These are phyloP conservation scores for Amblyjoppa proteus DNA, from an alignment of 2,888 invertebrate species.

Conservation along the genomic window DNA sequence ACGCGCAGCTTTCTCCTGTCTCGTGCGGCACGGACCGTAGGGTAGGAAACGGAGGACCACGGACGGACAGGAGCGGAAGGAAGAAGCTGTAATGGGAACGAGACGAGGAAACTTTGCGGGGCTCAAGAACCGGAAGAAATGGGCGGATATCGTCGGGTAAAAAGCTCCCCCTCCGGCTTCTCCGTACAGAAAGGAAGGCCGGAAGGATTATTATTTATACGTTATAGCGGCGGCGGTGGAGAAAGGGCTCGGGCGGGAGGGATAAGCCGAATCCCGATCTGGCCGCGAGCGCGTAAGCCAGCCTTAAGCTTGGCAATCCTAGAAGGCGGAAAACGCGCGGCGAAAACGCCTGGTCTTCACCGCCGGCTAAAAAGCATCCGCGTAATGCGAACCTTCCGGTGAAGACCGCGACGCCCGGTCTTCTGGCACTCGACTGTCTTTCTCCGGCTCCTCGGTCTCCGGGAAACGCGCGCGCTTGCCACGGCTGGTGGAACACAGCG, in stretches of 20 bases:
- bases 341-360: constrained; percentile 64
- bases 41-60: background rate
- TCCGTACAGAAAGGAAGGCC: constrained; percentile 11
- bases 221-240: constrained; percentile 15
- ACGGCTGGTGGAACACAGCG: background rate
- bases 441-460: constrained; percentile 12
- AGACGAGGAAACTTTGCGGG: constrained; percentile 34
- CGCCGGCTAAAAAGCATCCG: constrained; percentile 57
- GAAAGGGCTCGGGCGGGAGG: constrained; percentile 10
- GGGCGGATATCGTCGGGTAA: constrained; percentile 28
- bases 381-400: constrained; percentile 74
- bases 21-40: background rate
- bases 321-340: constrained; percentile 71
- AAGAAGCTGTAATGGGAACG: background rate
- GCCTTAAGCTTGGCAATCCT: constrained; percentile 73
- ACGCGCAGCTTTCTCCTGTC: background rate
- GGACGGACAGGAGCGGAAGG: background rate
- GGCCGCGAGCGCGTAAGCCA: constrained; percentile 65
- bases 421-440: constrained; percentile 36
- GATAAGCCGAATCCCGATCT: constrained; percentile 67
- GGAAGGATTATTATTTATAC: constrained; percentile 69
- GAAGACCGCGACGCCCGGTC: constrained; percentile 7
- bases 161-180: background rate
- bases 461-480: background rate
- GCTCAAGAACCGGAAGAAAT: constrained; percentile 58